phyloP scores from a whole-genome alignment of 2,888 invertebrate genomes.

The Eupithecia subumbrata region DNA sequence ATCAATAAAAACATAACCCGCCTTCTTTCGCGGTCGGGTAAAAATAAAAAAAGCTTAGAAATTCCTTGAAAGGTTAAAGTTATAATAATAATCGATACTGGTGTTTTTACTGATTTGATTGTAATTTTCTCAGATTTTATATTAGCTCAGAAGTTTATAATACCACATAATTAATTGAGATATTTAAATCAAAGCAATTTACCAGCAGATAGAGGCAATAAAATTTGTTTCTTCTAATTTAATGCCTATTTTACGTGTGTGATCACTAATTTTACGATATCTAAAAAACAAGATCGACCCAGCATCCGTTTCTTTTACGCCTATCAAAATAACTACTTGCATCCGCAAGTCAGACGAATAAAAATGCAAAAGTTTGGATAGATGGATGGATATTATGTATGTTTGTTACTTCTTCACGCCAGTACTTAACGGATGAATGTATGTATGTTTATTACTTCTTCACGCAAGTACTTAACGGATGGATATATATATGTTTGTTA shows the following conservation, averaged over 20 bases:
- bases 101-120: no score
- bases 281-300: constrained; percentile 28
- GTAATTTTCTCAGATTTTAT: no score
- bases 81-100: no score
- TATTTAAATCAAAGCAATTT: constrained; percentile 4
- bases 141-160: background rate
- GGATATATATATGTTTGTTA: no score
- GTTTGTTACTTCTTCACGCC: background rate
- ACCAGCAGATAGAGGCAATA: constrained; percentile 1
- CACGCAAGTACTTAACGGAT: no score
- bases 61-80: no score
- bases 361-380: background rate
- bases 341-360: constrained; percentile 31
- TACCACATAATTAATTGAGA: background rate
- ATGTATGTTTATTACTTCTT: no score
- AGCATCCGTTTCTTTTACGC: constrained; percentile 39
- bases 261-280: constrained; percentile 31
- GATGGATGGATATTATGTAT: background rate
- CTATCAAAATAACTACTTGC: constrained; percentile 39
- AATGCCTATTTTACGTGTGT: constrained; percentile 11
- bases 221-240: constrained; percentile 15
- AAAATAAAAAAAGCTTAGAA: no score
- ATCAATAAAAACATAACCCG: no score
- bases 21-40: no score
- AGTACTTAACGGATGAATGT: no score